Base-by-base conservation (phyloP, 2,113 vertebrate genomes). In the Sebastes schlegelii region DNA sequence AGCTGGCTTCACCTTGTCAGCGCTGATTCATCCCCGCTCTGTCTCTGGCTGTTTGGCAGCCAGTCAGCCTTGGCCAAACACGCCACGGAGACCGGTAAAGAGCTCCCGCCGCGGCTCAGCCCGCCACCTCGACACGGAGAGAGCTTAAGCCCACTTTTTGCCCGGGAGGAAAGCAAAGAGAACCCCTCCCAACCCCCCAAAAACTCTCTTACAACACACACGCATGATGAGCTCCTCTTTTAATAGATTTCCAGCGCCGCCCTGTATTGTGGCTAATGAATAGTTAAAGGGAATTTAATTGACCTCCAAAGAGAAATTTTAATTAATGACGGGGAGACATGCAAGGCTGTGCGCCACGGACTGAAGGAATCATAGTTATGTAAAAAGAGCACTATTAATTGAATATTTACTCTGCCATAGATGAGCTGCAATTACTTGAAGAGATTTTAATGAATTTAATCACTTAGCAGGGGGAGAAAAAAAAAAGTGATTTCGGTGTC, bases 351-450 rank as follows among this genome's bases (percentile, higher is more conserved):
- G 89, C 65, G 55, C 80, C 14, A 55, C 61, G 73, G 86, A 86
- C 82, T 88, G 89, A 83, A 91, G 91, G 86, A 93, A 93, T 92
- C 88, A 73, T 85, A 91, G 81, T 94, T 94, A 93, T 93, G 93
- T 34, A 92, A 92, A 92, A 94, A 93, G 85, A 49, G 74, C 86
- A 17, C 76, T 74, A 91, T 94, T 94, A 94, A 94, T 94, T 93
- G 85, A 95, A 94, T 94, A 94, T 95, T 94, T 94, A 93, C 94
- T 90, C 88, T 91, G 87, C 91, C 79, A 77, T 89, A 90, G 91
- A 94, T 94, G 87, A 94, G 92, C 86, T 60, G 84, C 93, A 93
- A 92, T 94, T 94, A 92, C 83, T 86, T 90, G 54, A 89, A 89
- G 88, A 90, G 91, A 92, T 88, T 94, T 93, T 86, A 92, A 94